Base-by-base conservation (phyloP, 2,888 invertebrate species). In the Sinotaia quadrata region DNA sequence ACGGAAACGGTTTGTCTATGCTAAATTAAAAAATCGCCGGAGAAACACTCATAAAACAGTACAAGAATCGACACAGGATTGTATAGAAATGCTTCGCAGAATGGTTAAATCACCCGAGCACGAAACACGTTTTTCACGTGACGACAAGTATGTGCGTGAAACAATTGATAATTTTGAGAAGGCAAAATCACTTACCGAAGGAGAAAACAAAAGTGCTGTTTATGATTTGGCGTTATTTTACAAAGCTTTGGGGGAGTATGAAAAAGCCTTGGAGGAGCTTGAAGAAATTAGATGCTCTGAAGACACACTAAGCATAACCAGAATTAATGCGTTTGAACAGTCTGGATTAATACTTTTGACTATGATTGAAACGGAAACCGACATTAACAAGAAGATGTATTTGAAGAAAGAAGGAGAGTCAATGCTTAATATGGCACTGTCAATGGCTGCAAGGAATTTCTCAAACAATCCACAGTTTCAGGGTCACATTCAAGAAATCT, bases 201-300 rank as follows among this genome's bases (percentile, higher is more conserved):
- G 29, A 24, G 41, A 63, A 31, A 63, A 63, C 52, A 18, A 10
- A 18, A 52, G 31, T 18, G 63, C 63, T 4, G n/a, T 41, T 10
- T 63, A 63, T 51, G 54, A 63, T 18, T 54, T 63, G 21, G 63
- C 63, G 2, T 31, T 63, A 2, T 54, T 54, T 37, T 27, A 63
- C 41, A 37, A 27, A 29, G 52, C 52, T 7, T 27, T 63, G 31
- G 63, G 54, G 21, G 54, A 63, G n/a, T 31, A 31, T 10, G 41
- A 29, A 1, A 5, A 54, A 52, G 63, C 63, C 15, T 18, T 54
- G 21, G 1, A 31, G 8, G 36, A 18, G 4, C 52, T 63, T 21
- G 24, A 63, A 47, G 21, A 47, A 24, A 47, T 47, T 24, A 5
- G 54, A 54, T n/a, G n/a, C n/a, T n/a, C n/a, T n/a, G n/a, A n/a